A percentile compares a stretch with the other conserved stretches of the same genome.
These are phyloP conservation scores for Symphodus melops DNA, from an alignment of 2,113 vertebrate species.

Conservation along the genomic window DNA sequence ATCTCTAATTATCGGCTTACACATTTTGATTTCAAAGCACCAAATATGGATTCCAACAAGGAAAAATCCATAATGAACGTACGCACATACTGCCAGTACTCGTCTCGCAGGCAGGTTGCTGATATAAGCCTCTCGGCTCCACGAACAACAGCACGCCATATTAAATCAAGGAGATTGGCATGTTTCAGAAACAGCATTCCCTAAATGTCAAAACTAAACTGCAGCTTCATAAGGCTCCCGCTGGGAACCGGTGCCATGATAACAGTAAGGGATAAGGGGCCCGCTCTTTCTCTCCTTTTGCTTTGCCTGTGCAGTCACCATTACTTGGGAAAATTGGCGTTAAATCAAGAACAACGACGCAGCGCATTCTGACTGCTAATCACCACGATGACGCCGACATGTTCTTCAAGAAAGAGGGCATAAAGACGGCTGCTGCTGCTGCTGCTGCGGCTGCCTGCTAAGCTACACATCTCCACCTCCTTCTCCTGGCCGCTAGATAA, in stretches of 20 bases:
- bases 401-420: conserved; percentile 51
- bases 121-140: conserved; percentile 52
- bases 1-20: conserved; percentile 47
- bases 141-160: conserved; percentile 54
- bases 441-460: conserved; percentile 39
- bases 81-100: conserved; percentile 13
- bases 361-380: conserved; percentile 71
- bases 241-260: conserved; percentile 41
- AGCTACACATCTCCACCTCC: conserved; percentile 34
- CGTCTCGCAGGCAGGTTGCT: conserved; percentile 25
- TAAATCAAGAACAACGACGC: conserved; percentile 76
- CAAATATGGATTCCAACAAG: conserved; percentile 46
- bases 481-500: conserved; percentile 44
- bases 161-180: conserved; percentile 78
- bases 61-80: conserved; percentile 67
- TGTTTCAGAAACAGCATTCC: conserved; percentile 73
- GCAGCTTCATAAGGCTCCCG: conserved; percentile 52
- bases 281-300: conserved; percentile 41
- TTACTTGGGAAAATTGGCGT: conserved; percentile 72
- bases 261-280: conserved; percentile 48
- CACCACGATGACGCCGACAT: conserved; percentile 55
- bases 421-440: neutral
- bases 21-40: conserved; percentile 50
- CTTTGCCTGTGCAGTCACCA: conserved; percentile 66
- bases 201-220: conserved; percentile 74